phyloP scores from a whole-genome alignment of 2,888 invertebrate genomes.

The Melanophora roralis region DNA sequence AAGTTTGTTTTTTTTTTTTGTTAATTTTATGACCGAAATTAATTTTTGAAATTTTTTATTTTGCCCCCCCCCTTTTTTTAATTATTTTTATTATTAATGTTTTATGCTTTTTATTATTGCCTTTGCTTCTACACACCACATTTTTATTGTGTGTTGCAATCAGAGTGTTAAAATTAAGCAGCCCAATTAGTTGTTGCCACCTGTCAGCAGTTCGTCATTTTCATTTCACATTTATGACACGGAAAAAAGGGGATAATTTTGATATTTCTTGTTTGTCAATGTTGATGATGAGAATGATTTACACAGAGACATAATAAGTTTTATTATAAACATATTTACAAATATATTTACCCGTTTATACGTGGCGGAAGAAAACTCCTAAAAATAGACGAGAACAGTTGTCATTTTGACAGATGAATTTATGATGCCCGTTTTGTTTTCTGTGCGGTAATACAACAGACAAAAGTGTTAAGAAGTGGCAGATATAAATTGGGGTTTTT shows the following conservation, averaged over 20 bases:
- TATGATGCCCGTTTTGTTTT: conserved; percentile 35
- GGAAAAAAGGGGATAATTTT: conserved; percentile 52
- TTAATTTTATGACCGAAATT: background rate
- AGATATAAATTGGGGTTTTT: conserved; percentile 2
- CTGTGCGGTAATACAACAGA: background rate
- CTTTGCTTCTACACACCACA: background rate
- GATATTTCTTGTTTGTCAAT: conserved; percentile 53
- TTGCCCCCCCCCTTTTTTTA: background rate
- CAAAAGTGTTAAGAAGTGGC: background rate
- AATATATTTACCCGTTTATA: conserved; percentile 31
- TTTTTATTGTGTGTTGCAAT: conserved; percentile 33
- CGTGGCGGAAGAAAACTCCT: background rate
- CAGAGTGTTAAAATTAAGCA: conserved; percentile 73
- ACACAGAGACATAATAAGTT: conserved; percentile 24
- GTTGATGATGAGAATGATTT: conserved; percentile 43
- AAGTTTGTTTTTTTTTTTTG: background rate
- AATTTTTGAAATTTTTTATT: conserved; percentile 33
- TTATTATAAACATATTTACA: conserved; percentile 17
- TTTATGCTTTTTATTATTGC: background rate
- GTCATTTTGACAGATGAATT: conserved; percentile 58
- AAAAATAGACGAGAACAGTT: conserved; percentile 48
- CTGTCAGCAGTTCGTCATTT: conserved; percentile 78
- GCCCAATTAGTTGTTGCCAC: conserved; percentile 77
- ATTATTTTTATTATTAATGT: conserved; percentile 1
- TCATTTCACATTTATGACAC: conserved; percentile 58